Evolutionary conservation across 2,113 vertebrate species (phyloP).

Genomic region (Oncorhynchus tshawytscha): DNA sequence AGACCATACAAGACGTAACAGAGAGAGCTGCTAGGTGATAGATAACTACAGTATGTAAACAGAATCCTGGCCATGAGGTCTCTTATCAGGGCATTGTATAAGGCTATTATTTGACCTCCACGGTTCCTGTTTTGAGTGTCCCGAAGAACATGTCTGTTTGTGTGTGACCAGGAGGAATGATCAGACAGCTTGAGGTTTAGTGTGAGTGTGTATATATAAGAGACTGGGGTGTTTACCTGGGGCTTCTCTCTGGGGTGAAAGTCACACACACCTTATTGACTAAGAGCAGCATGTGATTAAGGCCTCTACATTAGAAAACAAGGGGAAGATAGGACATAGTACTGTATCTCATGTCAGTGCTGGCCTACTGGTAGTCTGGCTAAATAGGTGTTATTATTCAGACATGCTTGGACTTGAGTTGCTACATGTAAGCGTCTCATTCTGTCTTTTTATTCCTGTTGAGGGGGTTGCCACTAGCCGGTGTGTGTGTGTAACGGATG

Average conservation of each 20-base stretch:
- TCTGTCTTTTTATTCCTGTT: too few species aligned
- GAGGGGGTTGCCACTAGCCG: too few species aligned
- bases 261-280: neutral
- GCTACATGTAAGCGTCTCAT: too few species aligned
- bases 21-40: neutral
- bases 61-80: neutral
- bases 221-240: neutral
- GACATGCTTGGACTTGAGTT: too few species aligned
- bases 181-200: conserved; percentile 3
- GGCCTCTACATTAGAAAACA: neutral
- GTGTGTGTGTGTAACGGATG: too few species aligned
- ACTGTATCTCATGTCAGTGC: too few species aligned
- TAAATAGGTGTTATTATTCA: too few species aligned
- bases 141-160: neutral
- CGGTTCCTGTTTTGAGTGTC: neutral
- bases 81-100: neutral
- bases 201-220: neutral
- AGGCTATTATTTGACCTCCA: neutral
- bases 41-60: neutral
- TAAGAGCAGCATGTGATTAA: neutral
- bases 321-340: too few species aligned
- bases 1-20: too few species aligned
- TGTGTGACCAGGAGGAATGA: neutral
- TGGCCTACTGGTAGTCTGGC: too few species aligned
- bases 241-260: neutral